Conservation (phyloP, 2,797 vertebrate species). For the Sus cebifrons region DNA sequence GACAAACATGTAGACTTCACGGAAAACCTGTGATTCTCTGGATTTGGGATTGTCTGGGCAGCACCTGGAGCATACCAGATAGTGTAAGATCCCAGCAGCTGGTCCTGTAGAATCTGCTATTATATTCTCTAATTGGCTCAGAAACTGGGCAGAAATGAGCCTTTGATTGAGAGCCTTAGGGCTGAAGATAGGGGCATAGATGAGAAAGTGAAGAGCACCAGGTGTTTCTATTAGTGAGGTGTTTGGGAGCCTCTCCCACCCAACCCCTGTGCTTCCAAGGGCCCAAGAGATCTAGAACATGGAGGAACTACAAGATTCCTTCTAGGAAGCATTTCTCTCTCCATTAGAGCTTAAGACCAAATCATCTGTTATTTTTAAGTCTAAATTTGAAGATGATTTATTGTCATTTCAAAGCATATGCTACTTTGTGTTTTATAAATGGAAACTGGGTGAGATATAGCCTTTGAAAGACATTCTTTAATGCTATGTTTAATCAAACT, state of each 20-base stretch:
- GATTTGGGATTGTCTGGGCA: not conserved
- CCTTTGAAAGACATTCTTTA: conserved; percentile 79
- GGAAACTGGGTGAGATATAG: conserved; percentile 75
- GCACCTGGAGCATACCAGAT: not conserved
- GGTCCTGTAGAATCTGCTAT: not conserved
- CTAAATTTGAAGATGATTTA: conserved; percentile 75
- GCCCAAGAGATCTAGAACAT: not conserved
- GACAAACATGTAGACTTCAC: not conserved
- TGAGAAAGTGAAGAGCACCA: not conserved
- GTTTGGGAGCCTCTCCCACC: not conserved
- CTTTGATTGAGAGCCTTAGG: not conserved
- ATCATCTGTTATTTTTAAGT: conserved; percentile 75
- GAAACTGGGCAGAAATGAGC: not conserved
- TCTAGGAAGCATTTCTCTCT: conserved; percentile 71
- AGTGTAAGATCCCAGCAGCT: not conserved
- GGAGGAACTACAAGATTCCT: conserved; percentile 41
- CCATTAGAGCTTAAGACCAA: conserved; percentile 61
- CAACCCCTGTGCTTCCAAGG: not conserved
- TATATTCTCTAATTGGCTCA: not conserved
- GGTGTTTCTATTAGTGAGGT: not conserved
- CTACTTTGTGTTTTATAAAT: conserved; percentile 80
- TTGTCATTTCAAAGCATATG: conserved; percentile 79
- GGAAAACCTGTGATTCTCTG: not conserved
- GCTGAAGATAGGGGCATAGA: not conserved
- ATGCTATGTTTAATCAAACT: conserved; percentile 79